A percentile compares a stretch with the other conserved stretches of the same genome.
phyloP scores from a whole-genome alignment of 2,113 vertebrate genomes.

The Nycticebus coucang region DNA sequence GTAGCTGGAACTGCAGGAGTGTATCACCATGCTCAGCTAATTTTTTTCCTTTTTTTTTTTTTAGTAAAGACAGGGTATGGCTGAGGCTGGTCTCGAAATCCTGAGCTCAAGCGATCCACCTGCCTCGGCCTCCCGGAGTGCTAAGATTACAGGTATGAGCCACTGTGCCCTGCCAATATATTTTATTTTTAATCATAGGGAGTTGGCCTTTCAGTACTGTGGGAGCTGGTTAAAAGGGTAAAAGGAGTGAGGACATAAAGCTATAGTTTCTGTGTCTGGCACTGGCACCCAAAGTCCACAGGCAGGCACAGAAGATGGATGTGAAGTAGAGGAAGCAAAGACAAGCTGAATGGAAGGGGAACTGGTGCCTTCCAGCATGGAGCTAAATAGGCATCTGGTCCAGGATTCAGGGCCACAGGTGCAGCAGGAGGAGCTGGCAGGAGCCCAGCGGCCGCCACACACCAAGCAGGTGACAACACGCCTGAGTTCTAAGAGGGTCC shows the following conservation, averaged over 20 bases:
- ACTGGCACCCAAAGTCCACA: not conserved
- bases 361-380: not conserved
- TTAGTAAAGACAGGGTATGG: too few relatives aligned
- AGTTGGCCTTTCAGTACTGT: not conserved
- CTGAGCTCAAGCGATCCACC: too few relatives aligned
- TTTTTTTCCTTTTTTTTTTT: too few relatives aligned
- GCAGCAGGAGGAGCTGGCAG: conserved; percentile 28
- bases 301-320: conserved; percentile 3
- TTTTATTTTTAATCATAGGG: not conserved
- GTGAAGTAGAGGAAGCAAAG: not conserved
- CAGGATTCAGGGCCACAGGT: not conserved
- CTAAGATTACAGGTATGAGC: too few relatives aligned
- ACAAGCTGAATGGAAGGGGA: not conserved
- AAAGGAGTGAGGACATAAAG: not conserved
- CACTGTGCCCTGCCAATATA: too few relatives aligned
- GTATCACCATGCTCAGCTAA: too few relatives aligned
- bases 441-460: not conserved
- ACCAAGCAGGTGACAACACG: not conserved
- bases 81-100: too few relatives aligned
- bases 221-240: not conserved
- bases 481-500: not conserved
- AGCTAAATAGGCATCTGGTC: not conserved
- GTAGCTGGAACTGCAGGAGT: too few relatives aligned
- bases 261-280: not conserved
- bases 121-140: too few relatives aligned